Evolutionary conservation across 2,888 invertebrate species (phyloP).

Genomic region (Drosophila borealis): DNA sequence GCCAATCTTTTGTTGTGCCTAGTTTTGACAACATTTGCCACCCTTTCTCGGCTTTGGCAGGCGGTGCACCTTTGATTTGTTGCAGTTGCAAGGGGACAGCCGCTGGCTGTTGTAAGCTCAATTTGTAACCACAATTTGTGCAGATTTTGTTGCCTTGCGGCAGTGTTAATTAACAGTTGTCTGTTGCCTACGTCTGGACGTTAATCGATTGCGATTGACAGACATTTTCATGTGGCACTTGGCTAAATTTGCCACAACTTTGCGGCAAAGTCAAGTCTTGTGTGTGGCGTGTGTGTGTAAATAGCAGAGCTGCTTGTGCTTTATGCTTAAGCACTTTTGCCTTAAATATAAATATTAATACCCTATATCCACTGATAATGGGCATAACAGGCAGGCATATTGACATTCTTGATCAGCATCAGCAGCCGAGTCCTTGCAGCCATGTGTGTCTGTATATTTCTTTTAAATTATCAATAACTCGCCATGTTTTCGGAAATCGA

Average conservation of each 20-base stretch:
- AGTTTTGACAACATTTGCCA: slow-evolving; percentile 76
- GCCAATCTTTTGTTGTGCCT: slow-evolving; percentile 61
- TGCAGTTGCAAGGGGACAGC: background rate
- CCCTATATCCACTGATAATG: background rate
- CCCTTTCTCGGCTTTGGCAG: slow-evolving; percentile 29
- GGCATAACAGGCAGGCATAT: background rate
- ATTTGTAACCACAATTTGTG: slow-evolving; percentile 63
- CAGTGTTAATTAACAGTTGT: slow-evolving; percentile 69
- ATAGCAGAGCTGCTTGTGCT: slow-evolving; percentile 8
- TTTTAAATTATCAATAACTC: background rate
- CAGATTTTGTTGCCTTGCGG: slow-evolving; percentile 38
- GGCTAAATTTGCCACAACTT: slow-evolving; percentile 38
- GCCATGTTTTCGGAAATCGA: background rate
- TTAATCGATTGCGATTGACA: slow-evolving; percentile 62
- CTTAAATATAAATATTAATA: background rate
- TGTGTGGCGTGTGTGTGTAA: background rate
- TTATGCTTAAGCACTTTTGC: slow-evolving; percentile 5
- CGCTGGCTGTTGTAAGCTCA: slow-evolving; percentile 25
- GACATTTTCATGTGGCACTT: slow-evolving; percentile 36
- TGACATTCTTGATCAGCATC: no score
- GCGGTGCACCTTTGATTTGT: slow-evolving; percentile 41
- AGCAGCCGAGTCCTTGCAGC: background rate
- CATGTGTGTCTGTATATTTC: background rate
- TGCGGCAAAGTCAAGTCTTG: slow-evolving; percentile 41
- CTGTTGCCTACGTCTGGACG: slow-evolving; percentile 38